These are phyloP conservation scores for Corydoras sp. DNA, from an alignment of 2,113 vertebrate genomes.

Conservation along the genomic window DNA sequence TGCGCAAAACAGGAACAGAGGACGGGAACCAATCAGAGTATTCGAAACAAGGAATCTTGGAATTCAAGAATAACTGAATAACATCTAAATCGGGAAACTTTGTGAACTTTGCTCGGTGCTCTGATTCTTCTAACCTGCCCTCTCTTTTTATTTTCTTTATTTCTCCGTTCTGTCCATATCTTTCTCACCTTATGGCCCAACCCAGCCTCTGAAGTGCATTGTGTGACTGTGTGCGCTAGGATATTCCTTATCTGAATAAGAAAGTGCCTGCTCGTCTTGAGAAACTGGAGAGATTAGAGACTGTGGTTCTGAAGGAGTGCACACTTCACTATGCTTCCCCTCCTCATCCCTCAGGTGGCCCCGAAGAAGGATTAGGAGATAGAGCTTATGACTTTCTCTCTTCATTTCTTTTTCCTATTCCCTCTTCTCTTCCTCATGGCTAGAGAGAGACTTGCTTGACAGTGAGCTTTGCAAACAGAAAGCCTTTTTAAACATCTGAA, in stretches of 20 bases:
- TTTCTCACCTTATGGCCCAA: constrained; percentile 8
- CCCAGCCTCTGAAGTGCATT: background rate
- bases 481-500: background rate
- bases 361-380: constrained; percentile 15
- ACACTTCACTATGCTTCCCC: background rate
- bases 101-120: background rate
- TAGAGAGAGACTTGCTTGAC: too few species aligned
- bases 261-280: background rate
- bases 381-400: constrained; percentile 9
- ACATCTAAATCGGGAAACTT: too few species aligned
- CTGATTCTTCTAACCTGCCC: constrained; percentile 2
- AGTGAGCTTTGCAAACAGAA: background rate
- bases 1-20: background rate
- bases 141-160: constrained; percentile 18
- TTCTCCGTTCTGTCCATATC: background rate
- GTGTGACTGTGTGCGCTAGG: background rate
- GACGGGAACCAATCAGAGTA: constrained; percentile 5
- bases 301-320: background rate
- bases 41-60: background rate
- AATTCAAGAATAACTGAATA: background rate
- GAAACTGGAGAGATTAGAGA: constrained; percentile 14
- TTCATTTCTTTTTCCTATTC: background rate
- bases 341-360: constrained; percentile 3
- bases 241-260: constrained; percentile 1
- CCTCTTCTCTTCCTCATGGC: background rate